Evolutionary conservation across 2,888 invertebrate genomes (phyloP), one percentile per base, ranked within the genome.

Genomic region (Kryphioiulus occultus): DNA sequence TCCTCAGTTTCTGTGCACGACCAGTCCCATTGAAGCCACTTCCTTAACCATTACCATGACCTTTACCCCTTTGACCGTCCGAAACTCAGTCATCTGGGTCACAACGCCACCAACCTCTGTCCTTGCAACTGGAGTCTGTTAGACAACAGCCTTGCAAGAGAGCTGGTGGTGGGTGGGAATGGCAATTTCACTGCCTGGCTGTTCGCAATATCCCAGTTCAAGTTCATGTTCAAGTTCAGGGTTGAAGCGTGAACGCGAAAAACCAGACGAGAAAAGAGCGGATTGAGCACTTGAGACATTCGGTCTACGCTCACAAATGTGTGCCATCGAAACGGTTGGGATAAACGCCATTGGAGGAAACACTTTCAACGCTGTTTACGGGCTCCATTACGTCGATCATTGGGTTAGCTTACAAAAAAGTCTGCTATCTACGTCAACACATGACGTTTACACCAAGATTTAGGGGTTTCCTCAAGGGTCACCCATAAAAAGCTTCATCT

Each of bases 191-290:
- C 7, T 59, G 59, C 19, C 22, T 59, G 59, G 12, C 78, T 30
- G 78, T 78, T 78, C 78, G 26, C 78, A 10, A 22, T 78, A 30
- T 15, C 7, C 30, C 9, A 68, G 68, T 68, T 68, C 68, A 78
- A 78, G 78, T 78, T 78, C 78, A 78, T 78, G 78, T 78, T 78
- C 78, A 78, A 78, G 78, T 78, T 78, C 78, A 78, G 78, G 78
- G 78, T 78, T 78, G 78, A 26, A 30, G 26, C 78, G 78, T 26
- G 68, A 68, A 68, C 4, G 68, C 78, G 26, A 78, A 78, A 78
- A 78, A 78, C 12, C 78, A 78, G 78, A 78, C 30, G 30, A 30
- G 78, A 78, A 53, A 53, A 78, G 78, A 78, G 78, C 26, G 78
- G 78, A 78, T 78, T 78, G 78, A 78, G 30, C 78, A 78, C 78